Conservation (phyloP, 2,113 vertebrate genomes). For the Ramphastos sulfuratus region DNA sequence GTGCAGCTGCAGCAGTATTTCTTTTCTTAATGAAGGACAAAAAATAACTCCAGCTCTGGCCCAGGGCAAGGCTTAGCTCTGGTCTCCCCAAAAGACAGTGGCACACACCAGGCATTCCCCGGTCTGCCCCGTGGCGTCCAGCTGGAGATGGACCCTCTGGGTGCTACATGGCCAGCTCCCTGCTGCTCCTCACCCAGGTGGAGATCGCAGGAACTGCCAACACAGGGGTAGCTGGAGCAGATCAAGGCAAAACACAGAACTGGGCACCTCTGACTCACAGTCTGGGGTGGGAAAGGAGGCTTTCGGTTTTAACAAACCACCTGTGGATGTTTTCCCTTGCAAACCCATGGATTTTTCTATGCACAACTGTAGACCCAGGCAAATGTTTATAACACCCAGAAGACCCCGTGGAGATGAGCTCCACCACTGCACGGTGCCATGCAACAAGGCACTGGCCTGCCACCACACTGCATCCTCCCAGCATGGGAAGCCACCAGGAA, state of each 20-base stretch:
- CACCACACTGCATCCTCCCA: neutral
- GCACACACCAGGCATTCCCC: rapidly evolving
- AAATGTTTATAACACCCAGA: neutral
- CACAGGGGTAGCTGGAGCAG: neutral
- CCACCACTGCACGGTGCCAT: rapidly evolving
- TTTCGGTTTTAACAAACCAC: neutral
- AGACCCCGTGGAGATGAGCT: neutral
- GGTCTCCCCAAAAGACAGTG: neutral
- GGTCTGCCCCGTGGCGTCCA: neutral
- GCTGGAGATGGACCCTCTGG: neutral
- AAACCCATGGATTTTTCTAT: neutral
- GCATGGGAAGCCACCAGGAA: neutral
- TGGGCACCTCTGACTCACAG: neutral
- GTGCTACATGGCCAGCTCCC: rapidly evolving
- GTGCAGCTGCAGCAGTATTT: conserved; percentile 67
- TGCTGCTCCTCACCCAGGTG: rapidly evolving
- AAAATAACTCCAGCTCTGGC: neutral
- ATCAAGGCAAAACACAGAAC: rapidly evolving
- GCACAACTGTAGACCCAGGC: neutral
- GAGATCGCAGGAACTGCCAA: neutral
- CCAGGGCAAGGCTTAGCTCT: neutral
- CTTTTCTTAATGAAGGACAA: conserved; percentile 48
- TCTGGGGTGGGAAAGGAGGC: neutral
- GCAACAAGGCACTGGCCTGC: neutral
- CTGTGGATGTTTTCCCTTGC: neutral